These are phyloP conservation scores for Solenopsis fugax DNA, from an alignment of 1,140 invertebrate genomes.

Conservation along the genomic window DNA sequence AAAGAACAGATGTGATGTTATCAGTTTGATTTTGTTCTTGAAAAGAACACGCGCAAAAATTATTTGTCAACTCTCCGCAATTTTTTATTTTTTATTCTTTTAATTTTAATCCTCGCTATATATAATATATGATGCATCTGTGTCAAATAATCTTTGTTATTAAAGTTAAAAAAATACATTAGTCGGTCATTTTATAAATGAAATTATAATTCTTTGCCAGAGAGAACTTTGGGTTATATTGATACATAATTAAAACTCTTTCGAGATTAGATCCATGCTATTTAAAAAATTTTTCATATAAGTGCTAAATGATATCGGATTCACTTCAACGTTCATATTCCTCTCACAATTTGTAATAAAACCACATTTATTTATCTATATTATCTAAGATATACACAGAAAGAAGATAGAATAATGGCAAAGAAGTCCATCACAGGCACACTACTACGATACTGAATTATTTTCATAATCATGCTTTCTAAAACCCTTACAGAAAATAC, in stretches of 20 bases:
- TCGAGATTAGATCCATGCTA: background rate
- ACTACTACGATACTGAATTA: conserved; percentile 30
- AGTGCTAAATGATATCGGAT: background rate
- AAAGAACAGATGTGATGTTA: too few species aligned
- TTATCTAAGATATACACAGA: conserved; percentile 20
- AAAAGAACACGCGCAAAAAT: too few species aligned
- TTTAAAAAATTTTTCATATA: background rate
- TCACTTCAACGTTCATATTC: background rate
- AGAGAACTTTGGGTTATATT: background rate
- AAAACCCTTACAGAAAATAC: conserved; percentile 53
- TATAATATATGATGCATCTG: background rate
- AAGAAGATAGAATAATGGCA: background rate
- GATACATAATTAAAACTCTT: background rate
- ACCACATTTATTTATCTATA: conserved; percentile 37
- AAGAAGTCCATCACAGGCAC: conserved; percentile 37
- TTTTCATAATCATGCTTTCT: conserved; percentile 19
- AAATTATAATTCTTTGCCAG: background rate
- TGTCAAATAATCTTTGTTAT: background rate
- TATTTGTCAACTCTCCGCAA: too few species aligned
- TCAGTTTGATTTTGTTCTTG: too few species aligned
- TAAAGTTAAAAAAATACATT: background rate
- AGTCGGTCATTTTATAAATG: background rate
- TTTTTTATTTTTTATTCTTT: background rate
- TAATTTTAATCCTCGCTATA: background rate
- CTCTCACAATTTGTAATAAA: conserved; percentile 1